These are phyloP conservation scores for Trematomus bernacchii DNA, from an alignment of 2,797 vertebrate species.

Conservation along the genomic window DNA sequence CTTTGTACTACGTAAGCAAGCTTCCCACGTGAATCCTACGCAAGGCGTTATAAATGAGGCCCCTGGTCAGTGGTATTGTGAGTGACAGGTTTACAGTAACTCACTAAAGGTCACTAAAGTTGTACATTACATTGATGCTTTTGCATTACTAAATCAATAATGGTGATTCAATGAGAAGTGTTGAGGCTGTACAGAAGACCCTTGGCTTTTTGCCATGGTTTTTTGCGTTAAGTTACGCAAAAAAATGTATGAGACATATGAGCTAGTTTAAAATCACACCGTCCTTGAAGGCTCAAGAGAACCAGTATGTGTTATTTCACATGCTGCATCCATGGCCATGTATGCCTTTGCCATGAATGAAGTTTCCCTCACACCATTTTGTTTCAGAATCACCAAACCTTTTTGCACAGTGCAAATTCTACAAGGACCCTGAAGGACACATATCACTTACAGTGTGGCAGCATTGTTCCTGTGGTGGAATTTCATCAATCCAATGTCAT, in stretches of 20 bases:
- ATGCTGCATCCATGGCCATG: neutral
- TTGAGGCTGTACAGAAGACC: neutral
- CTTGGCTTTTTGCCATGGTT: no score
- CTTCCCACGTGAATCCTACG: no score
- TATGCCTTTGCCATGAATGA: conserved; percentile 1
- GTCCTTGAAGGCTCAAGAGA: neutral
- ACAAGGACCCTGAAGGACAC: neutral
- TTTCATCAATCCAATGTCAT: neutral
- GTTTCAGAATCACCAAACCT: neutral
- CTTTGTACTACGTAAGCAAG: no score
- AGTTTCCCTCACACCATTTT: neutral
- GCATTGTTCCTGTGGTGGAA: neutral
- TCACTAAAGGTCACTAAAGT: conserved; percentile 34
- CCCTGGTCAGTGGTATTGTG: neutral
- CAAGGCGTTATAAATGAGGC: no score
- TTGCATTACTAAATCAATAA: conserved; percentile 37
- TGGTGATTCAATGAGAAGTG: conserved; percentile 11
- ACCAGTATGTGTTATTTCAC: neutral
- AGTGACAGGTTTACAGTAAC: conserved; percentile 23
- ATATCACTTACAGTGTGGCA: neutral
- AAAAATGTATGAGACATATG: neutral
- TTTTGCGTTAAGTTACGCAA: neutral
- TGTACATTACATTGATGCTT: conserved; percentile 38
- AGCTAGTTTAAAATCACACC: neutral
- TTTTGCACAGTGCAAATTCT: neutral